Evolutionary conservation across 2,113 vertebrate species (phyloP).

Genomic region (Illadopsis cleaveri): DNA sequence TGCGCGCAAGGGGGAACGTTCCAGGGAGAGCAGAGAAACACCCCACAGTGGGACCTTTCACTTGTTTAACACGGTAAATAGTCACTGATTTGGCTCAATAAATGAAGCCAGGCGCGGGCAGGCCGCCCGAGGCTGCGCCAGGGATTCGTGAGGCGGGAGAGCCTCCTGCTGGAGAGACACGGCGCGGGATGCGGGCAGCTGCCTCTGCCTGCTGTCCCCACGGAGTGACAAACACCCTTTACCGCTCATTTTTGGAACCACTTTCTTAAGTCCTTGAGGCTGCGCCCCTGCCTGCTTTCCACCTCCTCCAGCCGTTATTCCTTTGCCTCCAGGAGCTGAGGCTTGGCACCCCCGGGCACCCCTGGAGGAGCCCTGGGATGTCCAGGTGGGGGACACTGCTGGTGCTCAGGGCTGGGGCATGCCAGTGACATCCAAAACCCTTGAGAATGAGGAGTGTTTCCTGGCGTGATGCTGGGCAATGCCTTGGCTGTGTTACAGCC

Average conservation of each 20-base stretch:
- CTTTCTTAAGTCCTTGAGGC: too few relatives aligned
- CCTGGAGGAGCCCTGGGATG: neutral
- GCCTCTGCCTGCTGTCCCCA: too few relatives aligned
- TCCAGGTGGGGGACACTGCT: neutral
- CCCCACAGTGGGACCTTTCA: fast-evolving
- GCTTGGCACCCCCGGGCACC: neutral
- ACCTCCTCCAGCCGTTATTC: fast-evolving
- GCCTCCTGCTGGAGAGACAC: slow-evolving; percentile 37
- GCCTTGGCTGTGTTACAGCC: neutral
- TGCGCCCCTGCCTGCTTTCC: neutral
- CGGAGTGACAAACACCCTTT: too few relatives aligned
- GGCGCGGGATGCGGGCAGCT: neutral
- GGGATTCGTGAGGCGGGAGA: neutral
- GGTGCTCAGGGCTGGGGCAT: fast-evolving
- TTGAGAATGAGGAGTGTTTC: fast-evolving
- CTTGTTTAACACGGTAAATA: neutral
- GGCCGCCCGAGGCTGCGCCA: neutral
- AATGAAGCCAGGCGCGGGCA: neutral
- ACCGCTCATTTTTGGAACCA: fast-evolving
- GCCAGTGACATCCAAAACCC: fast-evolving
- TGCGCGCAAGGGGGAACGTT: fast-evolving
- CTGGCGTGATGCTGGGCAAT: fast-evolving
- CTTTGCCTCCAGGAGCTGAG: neutral
- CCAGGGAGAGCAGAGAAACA: too few relatives aligned
- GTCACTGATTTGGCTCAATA: too few relatives aligned